Conservation (phyloP, 2,888 invertebrate genomes). For the Pardosa pseudoannulata region DNA sequence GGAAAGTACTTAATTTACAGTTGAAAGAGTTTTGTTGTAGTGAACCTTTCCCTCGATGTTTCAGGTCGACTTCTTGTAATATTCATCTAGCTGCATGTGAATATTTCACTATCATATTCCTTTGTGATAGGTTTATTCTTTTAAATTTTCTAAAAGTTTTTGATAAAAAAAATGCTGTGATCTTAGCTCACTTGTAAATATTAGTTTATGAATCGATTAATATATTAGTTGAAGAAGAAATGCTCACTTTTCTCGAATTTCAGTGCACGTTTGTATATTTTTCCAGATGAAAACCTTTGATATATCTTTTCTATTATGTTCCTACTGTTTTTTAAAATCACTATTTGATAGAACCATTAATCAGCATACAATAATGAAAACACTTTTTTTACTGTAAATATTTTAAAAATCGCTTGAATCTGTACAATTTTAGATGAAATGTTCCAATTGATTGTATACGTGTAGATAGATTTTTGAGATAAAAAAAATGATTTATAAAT, state of each 20-base stretch:
- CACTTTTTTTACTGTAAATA: not conserved
- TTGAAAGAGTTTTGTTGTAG: no score
- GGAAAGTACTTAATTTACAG: no score
- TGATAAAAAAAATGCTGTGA: constrained; percentile 37
- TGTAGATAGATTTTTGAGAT: no score
- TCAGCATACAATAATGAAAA: not conserved
- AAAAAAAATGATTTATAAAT: no score
- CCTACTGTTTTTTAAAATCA: not conserved
- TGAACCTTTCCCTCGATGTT: no score
- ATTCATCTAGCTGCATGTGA: no score
- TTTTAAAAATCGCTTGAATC: not conserved
- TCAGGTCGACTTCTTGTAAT: no score
- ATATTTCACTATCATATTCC: not conserved
- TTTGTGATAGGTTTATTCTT: not conserved
- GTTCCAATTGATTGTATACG: not conserved
- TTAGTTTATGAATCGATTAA: constrained; percentile 8
- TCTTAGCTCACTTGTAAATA: constrained; percentile 54
- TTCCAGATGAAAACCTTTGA: constrained; percentile 3
- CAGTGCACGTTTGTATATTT: constrained; percentile 14
- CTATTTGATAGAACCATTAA: not conserved
- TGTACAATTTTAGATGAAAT: not conserved
- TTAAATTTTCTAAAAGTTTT: constrained; percentile 21
- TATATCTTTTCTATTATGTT: constrained; percentile 9
- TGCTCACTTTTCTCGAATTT: constrained; percentile 23
- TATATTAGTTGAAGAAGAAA: not conserved